Evolutionary conservation across 2,888 invertebrate species (phyloP), one percentile per base, ranked within the genome.

Genomic region (Macrophya alboannulata): DNA sequence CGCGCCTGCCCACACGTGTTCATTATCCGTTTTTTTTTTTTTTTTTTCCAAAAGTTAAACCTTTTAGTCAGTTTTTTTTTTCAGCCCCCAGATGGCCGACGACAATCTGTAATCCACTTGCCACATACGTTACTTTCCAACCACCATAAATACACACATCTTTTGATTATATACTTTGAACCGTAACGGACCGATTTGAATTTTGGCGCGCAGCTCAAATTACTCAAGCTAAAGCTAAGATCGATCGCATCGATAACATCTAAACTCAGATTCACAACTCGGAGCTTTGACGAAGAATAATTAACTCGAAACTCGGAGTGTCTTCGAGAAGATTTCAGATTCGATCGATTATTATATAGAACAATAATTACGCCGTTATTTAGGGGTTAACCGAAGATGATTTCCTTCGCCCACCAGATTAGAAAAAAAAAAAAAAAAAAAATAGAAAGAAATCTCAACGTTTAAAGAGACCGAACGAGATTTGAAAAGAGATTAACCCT

Each of bases 11-110:
- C 51, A 55, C 77, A 37, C 77, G 77, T 55, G 77, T 77, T 77
- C n/a, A 77, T 77, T 77, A 77, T 77, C 25, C 77, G 25, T 17
- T 55, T 77, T 45, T 74, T 74, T 62, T 62, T 71, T 71, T 71
- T 31, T 31, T 31, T 31, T 31, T 31, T 31, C 3, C 31, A 17
- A 77, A 77, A 77, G 77, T 55, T n/a, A n/a, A 37, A 37, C 51
- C 77, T 77, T 77, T 55, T 55, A 77, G 37, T 43, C 51, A 55
- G 77, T 17, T 9, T 55, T 76, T 17, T 9, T 55, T 76, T 37
- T 77, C n/a, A 37, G 43, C n/a, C 72, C 12, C 45, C 72, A 12
- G n/a, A 74, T 45, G 43, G 21, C 72, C 45, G 45, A 45, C n/a
- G 72, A 21, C 72, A n/a, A 9, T n/a, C 72, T 8, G 10, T 74